Percentiles rank a stretch among this genome's conserved stretches.
Conservation (phyloP, 1,140 invertebrate species). For the Tetraneura akinire region DNA sequence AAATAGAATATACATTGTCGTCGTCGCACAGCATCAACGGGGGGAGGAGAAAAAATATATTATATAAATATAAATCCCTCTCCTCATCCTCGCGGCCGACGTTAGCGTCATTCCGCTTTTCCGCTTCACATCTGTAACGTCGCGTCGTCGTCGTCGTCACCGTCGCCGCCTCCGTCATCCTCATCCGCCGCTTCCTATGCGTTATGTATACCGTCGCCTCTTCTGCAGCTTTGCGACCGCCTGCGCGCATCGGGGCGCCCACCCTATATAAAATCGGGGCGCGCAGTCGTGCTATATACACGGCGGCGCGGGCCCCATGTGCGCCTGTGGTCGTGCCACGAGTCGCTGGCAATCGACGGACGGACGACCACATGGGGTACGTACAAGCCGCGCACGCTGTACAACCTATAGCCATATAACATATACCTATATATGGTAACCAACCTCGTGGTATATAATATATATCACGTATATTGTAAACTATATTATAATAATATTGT, state of each 20-base stretch:
- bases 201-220: neutral
- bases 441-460: too few species aligned
- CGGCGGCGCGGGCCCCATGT: slow-evolving; percentile 4
- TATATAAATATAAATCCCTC: slow-evolving; percentile 5
- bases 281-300: too few species aligned
- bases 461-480: too few species aligned
- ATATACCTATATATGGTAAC: too few species aligned
- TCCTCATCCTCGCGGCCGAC: neutral
- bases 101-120: neutral
- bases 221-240: neutral
- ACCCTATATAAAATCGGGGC: too few species aligned
- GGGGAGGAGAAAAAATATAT: too few species aligned
- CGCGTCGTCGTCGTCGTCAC: neutral
- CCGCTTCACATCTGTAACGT: neutral
- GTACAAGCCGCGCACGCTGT: neutral
- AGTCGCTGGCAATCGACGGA: slow-evolving; percentile 5
- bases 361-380: slow-evolving; percentile 34
- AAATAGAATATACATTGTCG: too few species aligned
- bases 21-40: neutral
- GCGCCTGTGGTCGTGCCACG: slow-evolving; percentile 15
- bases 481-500: too few species aligned
- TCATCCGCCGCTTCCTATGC: neutral
- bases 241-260: too few species aligned
- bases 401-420: too few species aligned
- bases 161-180: neutral